Conservation (phyloP, 2,797 vertebrate genomes). For the Aldrovandia affinis region DNA sequence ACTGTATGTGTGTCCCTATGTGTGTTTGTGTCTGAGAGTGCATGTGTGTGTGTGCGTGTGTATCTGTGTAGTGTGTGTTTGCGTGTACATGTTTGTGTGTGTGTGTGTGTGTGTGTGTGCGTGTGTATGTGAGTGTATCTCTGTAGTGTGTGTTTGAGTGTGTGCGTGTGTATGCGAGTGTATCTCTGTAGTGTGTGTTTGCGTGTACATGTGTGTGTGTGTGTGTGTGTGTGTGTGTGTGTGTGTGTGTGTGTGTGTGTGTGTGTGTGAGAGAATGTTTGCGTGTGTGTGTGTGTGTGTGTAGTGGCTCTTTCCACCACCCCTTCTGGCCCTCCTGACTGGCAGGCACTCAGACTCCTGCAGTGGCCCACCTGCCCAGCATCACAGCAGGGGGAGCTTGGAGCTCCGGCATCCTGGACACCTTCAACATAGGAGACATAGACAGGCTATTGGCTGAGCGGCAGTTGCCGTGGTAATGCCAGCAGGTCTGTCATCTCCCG, state of each 20-base stretch:
- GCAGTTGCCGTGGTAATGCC: constrained; percentile 34
- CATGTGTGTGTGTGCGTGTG: neutral
- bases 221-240: neutral
- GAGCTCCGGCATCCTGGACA: constrained; percentile 36
- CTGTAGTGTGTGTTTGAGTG: too few relatives aligned
- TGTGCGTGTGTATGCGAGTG: neutral
- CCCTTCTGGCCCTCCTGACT: constrained; percentile 44
- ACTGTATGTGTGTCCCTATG: too few relatives aligned
- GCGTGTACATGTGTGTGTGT: neutral
- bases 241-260: neutral
- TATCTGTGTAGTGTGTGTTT: constrained; percentile 15
- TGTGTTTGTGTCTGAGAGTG: neutral
- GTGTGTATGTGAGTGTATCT: too few relatives aligned
- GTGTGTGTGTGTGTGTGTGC: neutral
- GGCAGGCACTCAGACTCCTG: constrained; percentile 47
- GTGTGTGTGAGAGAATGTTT: constrained; percentile 23
- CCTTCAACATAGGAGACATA: constrained; percentile 27
- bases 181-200: constrained; percentile 13
- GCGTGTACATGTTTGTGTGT: neutral
- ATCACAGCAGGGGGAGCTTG: constrained; percentile 45
- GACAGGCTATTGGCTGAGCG: constrained; percentile 33
- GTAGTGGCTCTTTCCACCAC: neutral
- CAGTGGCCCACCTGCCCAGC: constrained; percentile 42
- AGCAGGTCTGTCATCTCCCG: constrained; percentile 28
- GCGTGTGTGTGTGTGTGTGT: constrained; percentile 15